Percentiles rank a stretch among this genome's conserved stretches.
Conservation (phyloP, 92 coral and sea anemone species). For the Metridium senile region DNA sequence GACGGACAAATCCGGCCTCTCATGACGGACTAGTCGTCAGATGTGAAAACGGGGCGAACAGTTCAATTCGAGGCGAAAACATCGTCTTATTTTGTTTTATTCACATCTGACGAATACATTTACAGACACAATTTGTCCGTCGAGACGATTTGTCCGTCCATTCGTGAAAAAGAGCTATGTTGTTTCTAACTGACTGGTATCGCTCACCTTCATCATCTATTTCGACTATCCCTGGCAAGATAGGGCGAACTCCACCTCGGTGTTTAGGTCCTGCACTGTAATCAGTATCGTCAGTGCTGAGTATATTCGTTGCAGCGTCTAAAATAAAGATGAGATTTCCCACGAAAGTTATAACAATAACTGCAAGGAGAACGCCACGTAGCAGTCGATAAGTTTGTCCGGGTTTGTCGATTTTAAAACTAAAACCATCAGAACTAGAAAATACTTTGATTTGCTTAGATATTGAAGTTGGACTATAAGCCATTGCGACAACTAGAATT, state of each 20-base stretch:
- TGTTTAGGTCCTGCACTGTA: neutral
- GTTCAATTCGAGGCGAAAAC: no score
- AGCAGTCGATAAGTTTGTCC: slow-evolving; percentile 24
- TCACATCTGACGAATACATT: no score
- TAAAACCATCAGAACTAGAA: neutral
- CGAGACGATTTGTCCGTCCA: no score
- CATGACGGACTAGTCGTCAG: no score
- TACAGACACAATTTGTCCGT: no score
- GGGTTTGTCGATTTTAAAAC: slow-evolving; percentile 14
- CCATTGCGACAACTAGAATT: neutral
- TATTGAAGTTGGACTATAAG: neutral
- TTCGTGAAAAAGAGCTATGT: neutral
- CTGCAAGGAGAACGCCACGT: slow-evolving; percentile 39
- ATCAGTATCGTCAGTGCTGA: neutral
- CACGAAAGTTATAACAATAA: slow-evolving; percentile 39
- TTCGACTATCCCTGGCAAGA: neutral
- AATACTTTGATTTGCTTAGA: neutral
- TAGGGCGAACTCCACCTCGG: neutral
- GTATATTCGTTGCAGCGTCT: slow-evolving; percentile 30
- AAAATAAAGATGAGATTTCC: slow-evolving; percentile 53
- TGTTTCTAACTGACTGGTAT: neutral
- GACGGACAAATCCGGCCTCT: no score
- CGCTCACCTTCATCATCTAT: slow-evolving; percentile 15
- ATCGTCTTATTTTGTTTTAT: no score
- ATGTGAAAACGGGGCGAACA: no score